These are phyloP conservation scores for Hippocampus zosterae DNA, from an alignment of 2,113 vertebrate genomes.

Conservation along the genomic window DNA sequence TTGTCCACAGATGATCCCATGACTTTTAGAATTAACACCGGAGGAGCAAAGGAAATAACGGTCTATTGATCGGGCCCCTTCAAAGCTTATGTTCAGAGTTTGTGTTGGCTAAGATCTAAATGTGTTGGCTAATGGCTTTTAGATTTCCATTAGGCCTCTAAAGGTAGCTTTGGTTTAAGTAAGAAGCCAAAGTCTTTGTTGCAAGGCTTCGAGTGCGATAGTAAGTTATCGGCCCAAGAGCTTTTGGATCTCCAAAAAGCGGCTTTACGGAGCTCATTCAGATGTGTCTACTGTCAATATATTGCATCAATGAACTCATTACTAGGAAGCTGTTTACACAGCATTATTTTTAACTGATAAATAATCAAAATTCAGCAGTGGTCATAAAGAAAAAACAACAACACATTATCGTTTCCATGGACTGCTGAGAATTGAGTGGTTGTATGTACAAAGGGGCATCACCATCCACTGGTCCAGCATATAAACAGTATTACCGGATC, in stretches of 20 bases:
- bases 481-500: background rate
- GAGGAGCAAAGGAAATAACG: constrained; percentile 15
- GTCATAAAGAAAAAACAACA: background rate
- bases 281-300: background rate
- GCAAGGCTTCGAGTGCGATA: constrained; percentile 64
- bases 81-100: constrained; percentile 34
- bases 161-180: constrained; percentile 63
- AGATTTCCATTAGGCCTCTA: constrained; percentile 64
- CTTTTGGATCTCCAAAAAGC: background rate
- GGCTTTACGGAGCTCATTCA: background rate
- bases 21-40: constrained; percentile 50
- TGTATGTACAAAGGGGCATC: background rate
- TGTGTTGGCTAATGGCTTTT: constrained; percentile 60
- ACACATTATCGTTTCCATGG: background rate
- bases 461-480: background rate
- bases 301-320: background rate
- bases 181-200: constrained; percentile 65
- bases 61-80: constrained; percentile 61
- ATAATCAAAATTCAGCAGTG: background rate
- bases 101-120: constrained; percentile 47
- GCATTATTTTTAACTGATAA: background rate
- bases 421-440: background rate
- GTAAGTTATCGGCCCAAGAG: constrained; percentile 27
- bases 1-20: constrained; percentile 38
- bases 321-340: background rate